Base-by-base conservation (phyloP, 2,113 vertebrate genomes). In the Ophthalmolycus amberensis region DNA sequence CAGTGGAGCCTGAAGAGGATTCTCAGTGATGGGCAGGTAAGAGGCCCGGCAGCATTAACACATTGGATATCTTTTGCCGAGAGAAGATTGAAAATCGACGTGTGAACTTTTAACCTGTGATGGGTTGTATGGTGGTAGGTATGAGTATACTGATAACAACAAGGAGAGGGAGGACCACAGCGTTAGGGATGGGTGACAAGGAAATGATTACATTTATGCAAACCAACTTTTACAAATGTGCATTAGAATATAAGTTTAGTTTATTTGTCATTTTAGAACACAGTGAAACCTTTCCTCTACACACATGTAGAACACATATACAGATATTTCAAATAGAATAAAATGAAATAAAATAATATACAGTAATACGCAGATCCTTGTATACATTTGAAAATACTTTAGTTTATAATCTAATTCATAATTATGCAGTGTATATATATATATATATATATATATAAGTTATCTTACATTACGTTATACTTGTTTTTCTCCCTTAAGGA, bases 1-100 rank as follows among this genome's bases (percentile, higher is more conserved):
- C 11, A 15, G 44, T 42, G 56, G 42, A 42, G 77, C 67, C 77
- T 64, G 37, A 54, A 42, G 59, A 72, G 25, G 44, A 32, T 65
- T 59, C 75, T 77, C 44, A 18, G 25, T 52, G 67, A 71, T 42
- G 25, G 54, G 25, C 77, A 64, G 67, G 67, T 64, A 29, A 32
- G 20, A 65, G 25, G 65, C 40, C 22, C 4, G 63, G 22, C 44
- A 27, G 44, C n/a, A 1, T 54, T 54, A 50, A 63, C 29, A 16
- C 27, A 38, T 9, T 38, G 44, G 44, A 46, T 16, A 16, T 15
- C 44, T 46, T 74, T 50, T 14, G 18, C 29, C 10, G 2, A 15
- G 22, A 52, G 66, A 22, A 78, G 60, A 50, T 10, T 50, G 56
- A 52, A 70, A 62, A 20, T 50, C n/a, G 15, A 52, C n/a, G 9